phyloP scores from a whole-genome alignment of 2,888 invertebrate genomes.

The Pardosa pseudoannulata region DNA sequence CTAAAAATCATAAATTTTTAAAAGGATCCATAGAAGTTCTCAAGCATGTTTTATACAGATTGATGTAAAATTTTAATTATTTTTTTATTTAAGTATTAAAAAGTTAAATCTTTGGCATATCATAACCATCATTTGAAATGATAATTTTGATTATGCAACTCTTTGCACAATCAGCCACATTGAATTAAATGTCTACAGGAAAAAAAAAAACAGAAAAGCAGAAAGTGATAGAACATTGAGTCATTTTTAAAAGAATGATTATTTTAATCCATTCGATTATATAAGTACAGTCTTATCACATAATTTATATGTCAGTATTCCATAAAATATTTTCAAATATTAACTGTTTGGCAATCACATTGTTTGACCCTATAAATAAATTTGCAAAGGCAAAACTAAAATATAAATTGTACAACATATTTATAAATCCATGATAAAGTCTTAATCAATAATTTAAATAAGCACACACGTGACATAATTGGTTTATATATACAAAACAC shows the following conservation, averaged over 20 bases:
- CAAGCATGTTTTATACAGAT: no score
- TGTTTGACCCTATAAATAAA: not conserved
- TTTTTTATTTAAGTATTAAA: no score
- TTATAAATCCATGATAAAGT: not conserved
- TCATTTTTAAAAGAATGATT: not conserved
- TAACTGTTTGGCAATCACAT: constrained; percentile 15
- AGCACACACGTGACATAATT: not conserved
- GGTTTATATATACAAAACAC: not conserved
- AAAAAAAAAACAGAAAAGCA: no score
- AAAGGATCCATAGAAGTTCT: no score
- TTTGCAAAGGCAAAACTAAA: not conserved
- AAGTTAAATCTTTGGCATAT: no score
- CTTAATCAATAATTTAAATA: not conserved
- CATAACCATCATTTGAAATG: no score
- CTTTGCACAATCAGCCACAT: no score
- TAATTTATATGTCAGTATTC: not conserved
- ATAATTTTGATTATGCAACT: no score
- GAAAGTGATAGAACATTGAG: no score
- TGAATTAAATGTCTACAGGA: no score
- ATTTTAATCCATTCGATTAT: not conserved
- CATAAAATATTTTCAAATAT: constrained; percentile 9
- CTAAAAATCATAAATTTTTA: no score
- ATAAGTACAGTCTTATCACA: constrained; percentile 13
- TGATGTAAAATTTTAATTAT: no score
- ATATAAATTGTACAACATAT: not conserved